These are phyloP conservation scores for Falco concolor DNA, from an alignment of 2,797 vertebrate species.

Conservation along the genomic window DNA sequence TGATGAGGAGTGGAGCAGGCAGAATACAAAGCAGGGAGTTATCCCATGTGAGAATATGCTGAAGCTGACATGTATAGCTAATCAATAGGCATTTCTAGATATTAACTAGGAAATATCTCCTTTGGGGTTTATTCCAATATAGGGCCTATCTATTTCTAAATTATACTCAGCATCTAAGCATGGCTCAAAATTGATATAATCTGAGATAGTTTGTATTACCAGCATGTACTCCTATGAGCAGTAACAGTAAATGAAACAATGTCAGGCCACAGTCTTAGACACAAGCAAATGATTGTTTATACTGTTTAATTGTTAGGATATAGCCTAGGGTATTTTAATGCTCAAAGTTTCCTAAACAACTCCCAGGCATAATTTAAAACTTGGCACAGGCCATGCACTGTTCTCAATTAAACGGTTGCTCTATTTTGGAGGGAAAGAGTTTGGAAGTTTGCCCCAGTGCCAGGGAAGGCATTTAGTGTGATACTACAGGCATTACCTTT, in stretches of 20 bases:
- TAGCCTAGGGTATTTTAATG: not conserved
- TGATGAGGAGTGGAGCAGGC: not conserved
- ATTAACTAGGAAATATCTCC: not conserved
- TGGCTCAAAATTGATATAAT: not conserved
- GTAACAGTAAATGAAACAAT: not conserved
- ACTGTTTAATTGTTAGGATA: slow-evolving; percentile 1
- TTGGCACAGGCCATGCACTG: not conserved
- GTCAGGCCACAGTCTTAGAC: not conserved
- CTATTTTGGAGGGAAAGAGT: not conserved
- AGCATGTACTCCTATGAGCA: not conserved
- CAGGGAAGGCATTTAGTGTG: not conserved
- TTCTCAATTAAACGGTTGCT: not conserved
- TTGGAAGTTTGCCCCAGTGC: not conserved
- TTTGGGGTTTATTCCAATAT: not conserved
- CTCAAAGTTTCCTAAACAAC: slow-evolving; percentile 18
- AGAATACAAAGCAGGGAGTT: not conserved
- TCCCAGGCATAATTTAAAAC: slow-evolving; percentile 17
- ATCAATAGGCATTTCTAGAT: not conserved
- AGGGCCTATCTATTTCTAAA: not conserved
- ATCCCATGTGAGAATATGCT: not conserved
- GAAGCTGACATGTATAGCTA: not conserved
- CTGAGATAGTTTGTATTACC: not conserved
- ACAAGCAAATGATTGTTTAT: not conserved
- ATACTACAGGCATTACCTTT: not conserved
- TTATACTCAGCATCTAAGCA: not conserved